Evolutionary conservation across 2,888 invertebrate species (phyloP).

Genomic region (Drosophila hawaiiensis): DNA sequence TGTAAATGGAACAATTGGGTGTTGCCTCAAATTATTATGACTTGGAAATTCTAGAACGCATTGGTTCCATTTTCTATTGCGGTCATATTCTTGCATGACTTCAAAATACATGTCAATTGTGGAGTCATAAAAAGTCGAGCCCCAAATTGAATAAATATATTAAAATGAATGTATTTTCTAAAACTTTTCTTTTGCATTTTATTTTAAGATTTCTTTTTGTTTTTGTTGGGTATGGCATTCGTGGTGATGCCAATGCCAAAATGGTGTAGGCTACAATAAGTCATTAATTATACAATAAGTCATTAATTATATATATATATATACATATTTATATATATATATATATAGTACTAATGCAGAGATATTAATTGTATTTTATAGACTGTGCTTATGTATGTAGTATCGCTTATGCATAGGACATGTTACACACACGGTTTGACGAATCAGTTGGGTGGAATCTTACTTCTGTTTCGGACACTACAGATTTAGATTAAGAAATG

Average conservation of each 20-base stretch:
- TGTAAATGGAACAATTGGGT: background rate
- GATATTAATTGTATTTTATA: constrained; percentile 36
- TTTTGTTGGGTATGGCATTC: constrained; percentile 14
- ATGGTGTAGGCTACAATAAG: constrained; percentile 39
- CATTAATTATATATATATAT: constrained; percentile 22
- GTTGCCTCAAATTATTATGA: background rate
- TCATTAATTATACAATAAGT: constrained; percentile 27
- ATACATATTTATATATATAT: constrained; percentile 9
- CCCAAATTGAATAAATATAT: background rate
- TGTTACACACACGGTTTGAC: constrained; percentile 32
- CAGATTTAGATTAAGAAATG: background rate
- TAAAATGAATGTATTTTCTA: constrained; percentile 2
- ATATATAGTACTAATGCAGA: constrained; percentile 5
- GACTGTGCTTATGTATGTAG: constrained; percentile 42
- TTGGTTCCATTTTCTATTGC: background rate
- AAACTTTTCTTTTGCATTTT: constrained; percentile 31
- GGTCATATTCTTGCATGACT: background rate
- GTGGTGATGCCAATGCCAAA: constrained; percentile 41
- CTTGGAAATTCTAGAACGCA: background rate
- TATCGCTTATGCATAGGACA: constrained; percentile 24
- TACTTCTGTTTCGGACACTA: constrained; percentile 7
- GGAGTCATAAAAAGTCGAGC: background rate
- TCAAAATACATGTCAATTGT: background rate
- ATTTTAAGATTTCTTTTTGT: constrained; percentile 44
- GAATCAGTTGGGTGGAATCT: constrained; percentile 17